Evolutionary conservation across 2,113 vertebrate species (phyloP).

Genomic region (Leucosticte australis): DNA sequence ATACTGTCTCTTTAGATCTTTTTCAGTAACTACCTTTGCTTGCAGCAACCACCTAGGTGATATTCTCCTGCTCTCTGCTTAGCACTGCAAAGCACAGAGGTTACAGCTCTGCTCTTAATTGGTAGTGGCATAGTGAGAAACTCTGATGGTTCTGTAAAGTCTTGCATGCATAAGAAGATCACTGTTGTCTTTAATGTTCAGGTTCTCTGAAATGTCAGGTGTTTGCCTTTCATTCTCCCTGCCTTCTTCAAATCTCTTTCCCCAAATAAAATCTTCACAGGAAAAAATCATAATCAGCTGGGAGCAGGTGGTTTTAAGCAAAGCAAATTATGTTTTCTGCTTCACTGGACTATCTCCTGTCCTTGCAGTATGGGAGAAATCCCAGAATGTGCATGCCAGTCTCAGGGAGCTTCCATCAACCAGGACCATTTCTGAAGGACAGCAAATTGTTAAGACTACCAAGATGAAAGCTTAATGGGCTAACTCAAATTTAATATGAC

Average conservation of each 20-base stretch:
- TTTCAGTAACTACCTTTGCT: neutral
- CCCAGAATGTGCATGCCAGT: neutral
- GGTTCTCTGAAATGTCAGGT: neutral
- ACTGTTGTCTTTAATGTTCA: neutral
- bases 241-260: neutral
- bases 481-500: neutral
- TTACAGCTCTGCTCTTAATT: neutral
- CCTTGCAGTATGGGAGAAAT: conserved; percentile 13
- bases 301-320: conserved; percentile 21
- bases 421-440: neutral
- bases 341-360: conserved; percentile 4
- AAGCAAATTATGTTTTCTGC: conserved; percentile 47
- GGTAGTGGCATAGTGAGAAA: neutral
- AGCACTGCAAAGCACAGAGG: neutral
- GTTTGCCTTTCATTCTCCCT: neutral
- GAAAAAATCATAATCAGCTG: neutral
- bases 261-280: neutral
- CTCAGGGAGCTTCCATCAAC: neutral
- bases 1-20: neutral
- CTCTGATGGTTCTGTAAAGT: neutral
- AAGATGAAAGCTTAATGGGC: neutral
- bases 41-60: neutral
- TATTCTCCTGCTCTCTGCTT: neutral
- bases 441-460: neutral
- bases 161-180: neutral